Conservation (phyloP, 2,888 invertebrate genomes). For the Trilocha varians region DNA sequence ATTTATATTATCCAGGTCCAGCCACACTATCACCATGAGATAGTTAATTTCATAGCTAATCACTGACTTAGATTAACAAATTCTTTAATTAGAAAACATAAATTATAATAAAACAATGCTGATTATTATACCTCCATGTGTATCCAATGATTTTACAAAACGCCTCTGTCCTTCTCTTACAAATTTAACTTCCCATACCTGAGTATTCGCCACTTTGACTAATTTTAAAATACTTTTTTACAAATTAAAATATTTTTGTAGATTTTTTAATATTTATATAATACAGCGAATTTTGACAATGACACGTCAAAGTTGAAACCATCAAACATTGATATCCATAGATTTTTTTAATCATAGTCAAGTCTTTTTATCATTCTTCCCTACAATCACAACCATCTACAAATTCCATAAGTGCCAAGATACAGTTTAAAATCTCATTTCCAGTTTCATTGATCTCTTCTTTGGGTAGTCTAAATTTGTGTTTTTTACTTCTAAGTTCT, state of each 20-base stretch:
- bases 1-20: no score
- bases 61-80: no score
- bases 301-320: no score
- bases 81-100: background rate
- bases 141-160: constrained; percentile 50
- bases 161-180: constrained; percentile 47
- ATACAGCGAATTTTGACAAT: background rate
- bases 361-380: no score
- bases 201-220: constrained; percentile 53
- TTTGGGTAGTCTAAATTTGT: constrained; percentile 47
- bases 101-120: background rate
- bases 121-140: constrained; percentile 47
- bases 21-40: no score
- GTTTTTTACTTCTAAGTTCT: constrained; percentile 50
- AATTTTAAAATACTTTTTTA: constrained; percentile 4
- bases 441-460: constrained; percentile 53
- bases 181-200: constrained; percentile 56
- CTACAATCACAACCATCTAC: constrained; percentile 28
- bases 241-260: constrained; percentile 1
- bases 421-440: constrained; percentile 41
- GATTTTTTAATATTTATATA: background rate
- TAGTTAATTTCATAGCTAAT: no score
- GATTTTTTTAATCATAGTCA: no score
- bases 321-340: no score
- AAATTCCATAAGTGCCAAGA: constrained; percentile 51